These are phyloP conservation scores for Ginglymostoma cirratum DNA, from an alignment of 2,113 vertebrate species.

Conservation along the genomic window DNA sequence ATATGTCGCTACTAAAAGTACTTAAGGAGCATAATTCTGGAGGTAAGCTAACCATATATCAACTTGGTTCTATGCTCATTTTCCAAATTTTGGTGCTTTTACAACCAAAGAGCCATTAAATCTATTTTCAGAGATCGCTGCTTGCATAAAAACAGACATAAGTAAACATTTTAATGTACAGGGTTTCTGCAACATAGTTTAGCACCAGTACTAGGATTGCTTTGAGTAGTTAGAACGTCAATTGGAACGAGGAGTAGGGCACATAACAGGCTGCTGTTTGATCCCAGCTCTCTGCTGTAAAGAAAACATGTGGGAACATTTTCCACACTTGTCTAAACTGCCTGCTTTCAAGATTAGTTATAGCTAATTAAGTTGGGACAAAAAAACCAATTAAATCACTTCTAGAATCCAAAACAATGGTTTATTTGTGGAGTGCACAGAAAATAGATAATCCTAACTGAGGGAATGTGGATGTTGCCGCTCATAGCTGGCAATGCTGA, in stretches of 20 bases:
- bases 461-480: not conserved
- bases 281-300: not conserved
- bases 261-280: not conserved
- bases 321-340: too few species aligned
- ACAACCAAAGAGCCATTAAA: not conserved
- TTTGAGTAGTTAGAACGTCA: not conserved
- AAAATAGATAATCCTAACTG: not conserved
- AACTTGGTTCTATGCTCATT: not conserved
- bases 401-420: not conserved
- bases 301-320: not conserved
- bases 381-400: not conserved
- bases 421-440: not conserved
- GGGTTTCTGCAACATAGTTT: not conserved
- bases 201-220: not conserved
- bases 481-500: not conserved
- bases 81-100: not conserved
- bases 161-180: not conserved
- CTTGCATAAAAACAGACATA: not conserved
- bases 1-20: not conserved
- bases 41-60: not conserved
- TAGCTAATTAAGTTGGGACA: not conserved
- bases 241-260: not conserved
- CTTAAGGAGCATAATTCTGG: not conserved
- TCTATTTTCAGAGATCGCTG: not conserved
- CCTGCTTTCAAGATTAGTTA: not conserved